A percentile compares a stretch with the other conserved stretches of the same genome.
phyloP scores from a whole-genome alignment of 2,888 invertebrate species.

The Tenthredo scrophulariae region DNA sequence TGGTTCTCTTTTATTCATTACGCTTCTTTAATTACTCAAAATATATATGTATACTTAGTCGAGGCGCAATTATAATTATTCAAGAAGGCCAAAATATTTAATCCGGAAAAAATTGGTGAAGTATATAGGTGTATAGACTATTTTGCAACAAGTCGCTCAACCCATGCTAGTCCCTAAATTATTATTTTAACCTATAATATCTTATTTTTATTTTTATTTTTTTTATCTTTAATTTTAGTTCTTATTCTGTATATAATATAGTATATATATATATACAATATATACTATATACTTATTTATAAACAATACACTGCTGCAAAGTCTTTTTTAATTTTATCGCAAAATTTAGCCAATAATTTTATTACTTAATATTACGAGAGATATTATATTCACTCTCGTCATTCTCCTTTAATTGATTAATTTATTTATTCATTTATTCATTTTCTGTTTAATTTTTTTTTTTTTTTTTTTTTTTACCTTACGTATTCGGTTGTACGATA shows the following conservation, averaged over 20 bases:
- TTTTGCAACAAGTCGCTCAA: slow-evolving; percentile 16
- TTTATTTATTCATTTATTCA: slow-evolving; percentile 35
- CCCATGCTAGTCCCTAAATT: slow-evolving; percentile 9
- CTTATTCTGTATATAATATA: slow-evolving; percentile 37
- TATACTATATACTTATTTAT: slow-evolving; percentile 53
- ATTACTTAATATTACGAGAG: background rate
- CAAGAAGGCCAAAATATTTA: slow-evolving; percentile 39
- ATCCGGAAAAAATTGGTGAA: slow-evolving; percentile 57
- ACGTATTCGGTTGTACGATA: slow-evolving; percentile 44
- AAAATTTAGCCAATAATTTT: slow-evolving; percentile 49
- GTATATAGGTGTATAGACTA: background rate
- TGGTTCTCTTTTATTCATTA: slow-evolving; percentile 35
- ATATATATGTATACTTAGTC: slow-evolving; percentile 47
- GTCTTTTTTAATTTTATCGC: slow-evolving; percentile 49
- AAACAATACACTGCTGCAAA: slow-evolving; percentile 50
- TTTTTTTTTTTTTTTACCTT: slow-evolving; percentile 18
- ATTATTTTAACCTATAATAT: slow-evolving; percentile 2
- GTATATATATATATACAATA: too few relatives aligned
- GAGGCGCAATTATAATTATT: slow-evolving; percentile 49
- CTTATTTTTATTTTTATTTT: slow-evolving; percentile 54
- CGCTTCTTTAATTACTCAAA: slow-evolving; percentile 41
- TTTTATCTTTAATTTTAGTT: slow-evolving; percentile 53
- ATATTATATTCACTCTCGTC: background rate
- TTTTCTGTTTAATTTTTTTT: background rate
- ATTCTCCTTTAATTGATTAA: slow-evolving; percentile 18